Evolutionary conservation across 2,113 vertebrate genomes (phyloP).

Genomic region (Oreochromis aureus): DNA sequence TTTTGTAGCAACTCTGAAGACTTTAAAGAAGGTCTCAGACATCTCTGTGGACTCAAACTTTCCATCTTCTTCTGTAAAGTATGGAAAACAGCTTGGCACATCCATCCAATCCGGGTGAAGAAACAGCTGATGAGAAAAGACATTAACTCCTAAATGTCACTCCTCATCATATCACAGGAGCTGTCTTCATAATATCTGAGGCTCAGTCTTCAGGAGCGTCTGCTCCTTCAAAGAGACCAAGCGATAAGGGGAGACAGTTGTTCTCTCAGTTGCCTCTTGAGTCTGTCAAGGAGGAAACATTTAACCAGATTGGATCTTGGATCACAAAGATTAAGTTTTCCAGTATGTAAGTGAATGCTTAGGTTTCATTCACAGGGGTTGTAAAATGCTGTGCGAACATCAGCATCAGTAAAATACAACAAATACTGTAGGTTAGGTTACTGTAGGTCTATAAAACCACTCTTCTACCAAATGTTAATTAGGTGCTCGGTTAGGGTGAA

Average conservation of each 20-base stretch:
- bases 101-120: background rate
- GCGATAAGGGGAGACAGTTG: background rate
- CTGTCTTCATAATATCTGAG: background rate
- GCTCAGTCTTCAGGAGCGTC: background rate
- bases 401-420: background rate
- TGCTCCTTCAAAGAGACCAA: background rate
- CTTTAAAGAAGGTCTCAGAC: background rate
- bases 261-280: background rate
- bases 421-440: background rate
- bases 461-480: background rate
- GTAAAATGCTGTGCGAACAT: background rate
- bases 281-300: background rate
- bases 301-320: background rate
- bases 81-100: background rate
- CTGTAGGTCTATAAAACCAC: background rate
- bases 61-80: background rate
- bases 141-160: background rate
- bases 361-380: background rate
- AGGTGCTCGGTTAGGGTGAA: background rate
- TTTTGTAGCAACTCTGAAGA: background rate
- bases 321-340: background rate
- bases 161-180: background rate
- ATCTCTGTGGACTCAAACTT: background rate
- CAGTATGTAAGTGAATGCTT: background rate
- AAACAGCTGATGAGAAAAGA: background rate